Base-by-base conservation (phyloP, 1,140 invertebrate genomes). In the Diorhabda sublineata region DNA sequence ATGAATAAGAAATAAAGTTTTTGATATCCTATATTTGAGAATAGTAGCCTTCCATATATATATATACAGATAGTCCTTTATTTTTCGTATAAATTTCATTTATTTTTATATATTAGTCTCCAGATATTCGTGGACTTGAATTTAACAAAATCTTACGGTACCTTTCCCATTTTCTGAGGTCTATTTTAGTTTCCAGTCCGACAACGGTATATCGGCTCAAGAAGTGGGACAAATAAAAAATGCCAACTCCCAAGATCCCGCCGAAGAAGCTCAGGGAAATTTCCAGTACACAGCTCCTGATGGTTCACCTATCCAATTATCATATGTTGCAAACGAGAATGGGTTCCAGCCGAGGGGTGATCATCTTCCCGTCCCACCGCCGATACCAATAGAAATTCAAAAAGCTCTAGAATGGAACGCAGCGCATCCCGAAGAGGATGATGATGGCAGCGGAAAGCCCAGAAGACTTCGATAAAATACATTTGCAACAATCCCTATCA, bases 201-300 rank as follows among this genome's bases (percentile, higher is more conserved):
- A 84, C 11, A 88, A 92, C 74, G 90, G 89, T 9, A 87, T 88
- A 26, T 79, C 84, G 2, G 84, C 83, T 7, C 80, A 87, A 72
- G 89, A 91, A 77, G 80, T 84, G 66, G 90, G 86, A 0, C 81
- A 85, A 67, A 81, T 87, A 67, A 87, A 85, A 75, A 86, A 87
- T 70, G 73, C 80, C n/a, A 67, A 69, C 52, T 66, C 67, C 5
- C 60, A 67, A 62, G 72, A 73, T 41, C 64, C 72, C 68, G 83
- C 83, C 6, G 74, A 72, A 64, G 75, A 74, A 61, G 77, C 74
- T 42, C 69, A 73, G 65, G 77, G 77, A 3, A 74, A 82, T 2
- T 76, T 71, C 78, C 75, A 81, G 42, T 88, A 88, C 78, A 84
- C 82, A 9, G 82, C 82, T 60, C 83, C 84, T 6, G 84, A 87